These are phyloP conservation scores for Julus scandinavius DNA, from an alignment of 2,888 invertebrate genomes.

Conservation along the genomic window DNA sequence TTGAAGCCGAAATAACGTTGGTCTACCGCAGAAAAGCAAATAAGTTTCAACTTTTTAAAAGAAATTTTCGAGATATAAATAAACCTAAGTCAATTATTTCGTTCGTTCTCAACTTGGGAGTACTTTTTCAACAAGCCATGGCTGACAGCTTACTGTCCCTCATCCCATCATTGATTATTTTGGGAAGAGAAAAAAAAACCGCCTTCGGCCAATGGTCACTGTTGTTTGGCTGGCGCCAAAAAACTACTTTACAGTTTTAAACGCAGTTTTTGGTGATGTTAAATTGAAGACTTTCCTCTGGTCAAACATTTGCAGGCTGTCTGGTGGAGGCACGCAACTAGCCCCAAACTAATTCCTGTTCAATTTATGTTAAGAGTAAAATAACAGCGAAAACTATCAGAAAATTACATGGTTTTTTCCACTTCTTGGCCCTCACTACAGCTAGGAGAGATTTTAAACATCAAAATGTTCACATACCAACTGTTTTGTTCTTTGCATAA, in stretches of 20 bases:
- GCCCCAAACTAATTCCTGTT: not conserved
- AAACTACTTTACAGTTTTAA: not conserved
- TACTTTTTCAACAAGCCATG: not conserved
- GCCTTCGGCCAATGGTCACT: not conserved
- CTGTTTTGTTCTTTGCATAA: too few relatives aligned
- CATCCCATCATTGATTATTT: not conserved
- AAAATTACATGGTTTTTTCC: not conserved
- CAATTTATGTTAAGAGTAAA: not conserved
- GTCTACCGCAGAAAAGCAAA: conserved; percentile 39
- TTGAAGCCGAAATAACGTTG: not conserved
- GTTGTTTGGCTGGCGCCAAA: not conserved
- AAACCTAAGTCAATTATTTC: not conserved
- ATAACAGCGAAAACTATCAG: not conserved
- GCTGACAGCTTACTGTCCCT: not conserved
- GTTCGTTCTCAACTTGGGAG: not conserved
- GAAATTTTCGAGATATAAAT: not conserved
- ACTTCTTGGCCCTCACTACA: not conserved
- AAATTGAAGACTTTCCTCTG: not conserved
- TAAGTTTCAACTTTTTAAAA: not conserved
- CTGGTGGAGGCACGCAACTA: not conserved
- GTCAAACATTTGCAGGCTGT: not conserved
- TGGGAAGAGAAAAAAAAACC: not conserved
- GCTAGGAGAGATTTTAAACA: too few relatives aligned
- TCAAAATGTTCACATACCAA: too few relatives aligned
- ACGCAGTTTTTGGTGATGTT: not conserved